A percentile compares a stretch with the other conserved stretches of the same genome.
Conservation (phyloP, 2,797 vertebrate genomes). For the Microctenopoma steveboyesi region DNA sequence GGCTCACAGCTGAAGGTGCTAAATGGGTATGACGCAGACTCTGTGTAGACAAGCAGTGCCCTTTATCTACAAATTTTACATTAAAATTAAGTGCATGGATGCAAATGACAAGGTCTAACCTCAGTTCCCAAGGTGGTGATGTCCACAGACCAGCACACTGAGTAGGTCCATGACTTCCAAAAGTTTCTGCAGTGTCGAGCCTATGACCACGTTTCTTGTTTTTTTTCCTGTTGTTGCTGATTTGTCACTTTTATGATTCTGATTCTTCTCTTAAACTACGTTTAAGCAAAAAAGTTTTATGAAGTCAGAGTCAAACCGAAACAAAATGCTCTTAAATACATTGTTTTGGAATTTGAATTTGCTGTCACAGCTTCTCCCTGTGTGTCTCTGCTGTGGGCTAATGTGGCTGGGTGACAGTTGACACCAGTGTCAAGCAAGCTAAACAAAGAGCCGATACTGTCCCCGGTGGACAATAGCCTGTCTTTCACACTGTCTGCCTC, state of each 20-base stretch:
- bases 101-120: too few species aligned
- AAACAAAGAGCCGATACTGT: slow-evolving; percentile 71
- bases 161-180: too few species aligned
- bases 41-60: background rate
- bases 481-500: slow-evolving; percentile 50
- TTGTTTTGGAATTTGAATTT: slow-evolving; percentile 25
- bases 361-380: slow-evolving; percentile 14
- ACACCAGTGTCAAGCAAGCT: slow-evolving; percentile 61
- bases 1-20: slow-evolving; percentile 7
- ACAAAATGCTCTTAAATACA: slow-evolving; percentile 23
- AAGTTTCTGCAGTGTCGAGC: too few species aligned
- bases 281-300: background rate
- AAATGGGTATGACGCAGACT: background rate
- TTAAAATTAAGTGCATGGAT: too few species aligned
- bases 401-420: slow-evolving; percentile 58
- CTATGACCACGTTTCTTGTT: too few species aligned
- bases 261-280: slow-evolving; percentile 15
- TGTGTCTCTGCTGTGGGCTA: slow-evolving; percentile 30
- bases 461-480: slow-evolving; percentile 60
- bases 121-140: too few species aligned
- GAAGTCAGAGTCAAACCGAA: too few species aligned
- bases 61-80: background rate
- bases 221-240: too few species aligned
- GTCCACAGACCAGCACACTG: too few species aligned
- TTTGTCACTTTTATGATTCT: slow-evolving; percentile 26